These are phyloP conservation scores for Mallotus villosus DNA, from an alignment of 2,797 vertebrate genomes.

Conservation along the genomic window DNA sequence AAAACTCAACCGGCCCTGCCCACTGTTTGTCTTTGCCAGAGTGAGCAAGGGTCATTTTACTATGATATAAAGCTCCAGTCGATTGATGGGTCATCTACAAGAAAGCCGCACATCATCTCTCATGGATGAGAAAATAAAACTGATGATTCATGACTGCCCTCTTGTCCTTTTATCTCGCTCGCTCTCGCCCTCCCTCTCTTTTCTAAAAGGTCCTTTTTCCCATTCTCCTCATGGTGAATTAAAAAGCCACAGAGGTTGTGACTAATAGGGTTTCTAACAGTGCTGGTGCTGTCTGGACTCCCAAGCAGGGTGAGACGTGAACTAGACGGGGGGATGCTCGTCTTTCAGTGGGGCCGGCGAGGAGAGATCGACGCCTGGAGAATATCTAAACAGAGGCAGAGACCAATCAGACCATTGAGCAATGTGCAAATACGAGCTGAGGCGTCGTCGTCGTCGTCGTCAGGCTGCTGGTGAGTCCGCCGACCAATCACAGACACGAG, in stretches of 20 bases:
- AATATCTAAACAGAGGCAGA: slow-evolving; percentile 20
- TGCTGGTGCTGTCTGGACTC: slow-evolving; percentile 28
- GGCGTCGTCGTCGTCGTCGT: too few species aligned
- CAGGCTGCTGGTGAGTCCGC: background rate
- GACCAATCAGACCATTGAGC: background rate
- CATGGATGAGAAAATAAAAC: slow-evolving; percentile 18
- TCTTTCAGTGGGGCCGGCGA: background rate
- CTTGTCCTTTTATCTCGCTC: background rate
- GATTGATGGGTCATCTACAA: slow-evolving; percentile 37
- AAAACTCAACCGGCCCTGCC: background rate
- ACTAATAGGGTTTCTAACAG: slow-evolving; percentile 28
- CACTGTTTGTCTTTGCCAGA: slow-evolving; percentile 5
- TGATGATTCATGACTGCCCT: slow-evolving; percentile 28
- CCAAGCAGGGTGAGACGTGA: slow-evolving; percentile 28
- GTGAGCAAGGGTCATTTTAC: slow-evolving; percentile 8
- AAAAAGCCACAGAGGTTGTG: slow-evolving; percentile 33
- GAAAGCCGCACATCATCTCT: slow-evolving; percentile 29
- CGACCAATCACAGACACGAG: background rate
- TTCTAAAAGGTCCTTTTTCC: background rate
- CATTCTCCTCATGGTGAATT: slow-evolving; percentile 28
- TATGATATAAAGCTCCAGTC: slow-evolving; percentile 22
- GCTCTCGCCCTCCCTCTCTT: background rate
- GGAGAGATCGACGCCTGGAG: background rate
- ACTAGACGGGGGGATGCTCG: background rate
- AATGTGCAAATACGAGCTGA: background rate